Evolutionary conservation across 2,888 invertebrate species (phyloP), one percentile per base, ranked within the genome.

Genomic region (Mythimna pallens): DNA sequence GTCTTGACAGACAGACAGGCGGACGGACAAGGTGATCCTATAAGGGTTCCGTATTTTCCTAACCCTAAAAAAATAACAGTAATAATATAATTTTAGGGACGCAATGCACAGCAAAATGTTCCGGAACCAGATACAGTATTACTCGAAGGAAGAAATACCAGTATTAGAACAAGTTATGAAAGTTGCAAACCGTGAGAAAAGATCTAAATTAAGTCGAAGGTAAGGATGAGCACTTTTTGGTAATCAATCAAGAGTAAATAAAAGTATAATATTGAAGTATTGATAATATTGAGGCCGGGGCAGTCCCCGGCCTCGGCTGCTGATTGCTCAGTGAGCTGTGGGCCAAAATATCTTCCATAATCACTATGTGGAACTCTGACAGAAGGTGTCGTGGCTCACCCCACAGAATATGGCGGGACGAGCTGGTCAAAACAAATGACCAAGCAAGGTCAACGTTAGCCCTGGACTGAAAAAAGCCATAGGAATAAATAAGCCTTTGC

Each of bases 21-120:
- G 25, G 25, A 25, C 25, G 25, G 25, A 25, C 25, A 25, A 25
- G 2, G 25, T 25, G 25, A 25, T 25, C 25, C 25, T 25, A 25
- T 25, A 25, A 25, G 25, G 25, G 25, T 1, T 25, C 2, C 1
- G 1, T 25, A 1, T 25, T 25, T 25, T 25, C 25, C 25, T 25
- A 25, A 25, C 25, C 25, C 25, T 30, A 30, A 30, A 30, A 30
- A 3, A 30, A 30, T 30, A 30, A 30, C 30, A 30, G 30, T 30
- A 22, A 10, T 4, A 22, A 57, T 68, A 3, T 14, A 1, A 80
- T 88, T 90, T 22, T 82, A 96, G 96, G 96, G 94, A 96, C 66
- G 94, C 95, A 0, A 83, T 96, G 58, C 95, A 96, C 65, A 94
- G 93, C 81, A 96, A 96, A 86, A 94, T 95, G 93, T 95, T 96